These are phyloP conservation scores for Philopedon plagiatum DNA, from an alignment of 2,888 invertebrate species.

Conservation along the genomic window DNA sequence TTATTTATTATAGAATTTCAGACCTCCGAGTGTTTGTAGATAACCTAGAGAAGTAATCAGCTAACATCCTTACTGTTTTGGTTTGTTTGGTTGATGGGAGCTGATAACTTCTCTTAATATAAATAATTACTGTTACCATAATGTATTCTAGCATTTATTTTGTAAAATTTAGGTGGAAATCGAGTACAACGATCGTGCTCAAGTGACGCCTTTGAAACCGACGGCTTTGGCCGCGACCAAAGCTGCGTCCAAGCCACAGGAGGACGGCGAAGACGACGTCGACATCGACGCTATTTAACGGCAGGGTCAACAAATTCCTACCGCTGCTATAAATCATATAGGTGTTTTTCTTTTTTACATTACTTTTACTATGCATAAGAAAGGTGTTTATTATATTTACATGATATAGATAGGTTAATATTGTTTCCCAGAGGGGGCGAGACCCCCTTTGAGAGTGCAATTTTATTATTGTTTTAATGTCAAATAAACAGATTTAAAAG, in stretches of 20 bases:
- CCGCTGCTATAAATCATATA: conserved; percentile 33
- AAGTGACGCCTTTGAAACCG: conserved; percentile 76
- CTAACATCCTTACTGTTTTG: no score
- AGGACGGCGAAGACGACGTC: conserved; percentile 86
- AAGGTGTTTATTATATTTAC: conserved; percentile 52
- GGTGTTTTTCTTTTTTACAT: conserved; percentile 51
- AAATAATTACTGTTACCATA: not conserved
- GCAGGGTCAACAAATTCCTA: conserved; percentile 21
- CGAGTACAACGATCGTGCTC: conserved; percentile 91
- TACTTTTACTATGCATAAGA: conserved; percentile 49
- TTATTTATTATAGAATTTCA: no score
- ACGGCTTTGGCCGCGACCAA: conserved; percentile 60
- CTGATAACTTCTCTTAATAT: no score
- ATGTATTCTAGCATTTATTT: not conserved
- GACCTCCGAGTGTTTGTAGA: no score
- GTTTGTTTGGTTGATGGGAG: no score
- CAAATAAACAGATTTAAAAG: conserved; percentile 57
- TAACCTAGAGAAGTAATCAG: no score
- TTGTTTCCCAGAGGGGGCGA: conserved; percentile 28
- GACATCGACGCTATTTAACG: conserved; percentile 93
- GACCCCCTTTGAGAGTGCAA: conserved; percentile 56
- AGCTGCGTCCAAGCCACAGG: conserved; percentile 73
- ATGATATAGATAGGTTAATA: conserved; percentile 51
- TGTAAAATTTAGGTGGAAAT: conserved; percentile 73
- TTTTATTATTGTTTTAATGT: conserved; percentile 63